These are phyloP conservation scores for Rhombomys opimus DNA, from an alignment of 2,113 vertebrate genomes.

Conservation along the genomic window DNA sequence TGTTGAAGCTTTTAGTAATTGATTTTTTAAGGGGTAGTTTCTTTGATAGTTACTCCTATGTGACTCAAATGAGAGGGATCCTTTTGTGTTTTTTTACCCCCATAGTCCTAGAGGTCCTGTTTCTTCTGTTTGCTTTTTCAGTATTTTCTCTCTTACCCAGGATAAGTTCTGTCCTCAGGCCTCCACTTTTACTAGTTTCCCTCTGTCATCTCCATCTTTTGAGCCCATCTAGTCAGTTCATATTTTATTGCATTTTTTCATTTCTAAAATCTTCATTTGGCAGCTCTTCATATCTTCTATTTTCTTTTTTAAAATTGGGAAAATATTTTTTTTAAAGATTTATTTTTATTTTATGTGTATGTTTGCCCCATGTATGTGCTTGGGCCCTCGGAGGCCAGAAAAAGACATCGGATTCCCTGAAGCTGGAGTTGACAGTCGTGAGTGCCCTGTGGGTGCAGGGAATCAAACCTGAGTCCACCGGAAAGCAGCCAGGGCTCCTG, in stretches of 20 bases:
- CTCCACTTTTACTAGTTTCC: neutral
- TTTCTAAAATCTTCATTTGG: neutral
- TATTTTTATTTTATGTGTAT: neutral
- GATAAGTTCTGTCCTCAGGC: neutral
- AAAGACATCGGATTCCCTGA: neutral
- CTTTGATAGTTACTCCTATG: neutral
- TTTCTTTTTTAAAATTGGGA: neutral
- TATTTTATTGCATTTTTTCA: neutral
- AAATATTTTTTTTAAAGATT: neutral
- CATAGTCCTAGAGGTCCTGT: too few species aligned
- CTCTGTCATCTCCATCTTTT: neutral
- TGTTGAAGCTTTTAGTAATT: neutral
- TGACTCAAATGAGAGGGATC: neutral
- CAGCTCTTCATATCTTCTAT: neutral
- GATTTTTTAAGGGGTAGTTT: neutral
- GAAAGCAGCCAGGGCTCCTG: neutral
- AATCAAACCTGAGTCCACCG: neutral
- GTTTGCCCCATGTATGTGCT: neutral
- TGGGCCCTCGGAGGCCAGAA: neutral
- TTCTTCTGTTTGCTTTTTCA: neutral
- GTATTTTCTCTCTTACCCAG: neutral
- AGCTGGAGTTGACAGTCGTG: neutral
- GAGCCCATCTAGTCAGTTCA: neutral
- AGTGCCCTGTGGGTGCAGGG: neutral
- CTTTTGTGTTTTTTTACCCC: neutral